These are phyloP conservation scores for Melospiza melodia DNA, from an alignment of 2,113 vertebrate species.

Conservation along the genomic window DNA sequence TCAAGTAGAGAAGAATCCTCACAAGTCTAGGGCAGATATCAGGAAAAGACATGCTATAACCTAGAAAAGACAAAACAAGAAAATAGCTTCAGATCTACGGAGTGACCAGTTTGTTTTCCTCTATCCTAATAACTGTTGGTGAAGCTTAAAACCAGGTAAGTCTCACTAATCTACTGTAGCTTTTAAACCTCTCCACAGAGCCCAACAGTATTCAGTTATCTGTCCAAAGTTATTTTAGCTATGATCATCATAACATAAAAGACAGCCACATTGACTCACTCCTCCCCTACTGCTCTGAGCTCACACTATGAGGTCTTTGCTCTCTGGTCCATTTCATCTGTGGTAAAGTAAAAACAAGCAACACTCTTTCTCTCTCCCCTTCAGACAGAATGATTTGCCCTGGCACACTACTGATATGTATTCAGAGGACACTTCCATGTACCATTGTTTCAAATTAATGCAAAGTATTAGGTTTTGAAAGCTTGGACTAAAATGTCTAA, in stretches of 20 bases:
- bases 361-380: not conserved
- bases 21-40: not conserved
- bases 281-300: not conserved
- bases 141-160: not conserved
- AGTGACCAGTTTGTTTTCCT: not conserved
- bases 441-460: not conserved
- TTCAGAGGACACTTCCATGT: not conserved
- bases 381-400: not conserved
- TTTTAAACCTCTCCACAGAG: not conserved
- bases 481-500: not conserved
- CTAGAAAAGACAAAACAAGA: not conserved
- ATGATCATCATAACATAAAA: not conserved
- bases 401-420: not conserved
- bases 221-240: not conserved
- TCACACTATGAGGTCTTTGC: not conserved
- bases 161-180: not conserved
- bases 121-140: not conserved
- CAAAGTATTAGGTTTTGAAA: not conserved
- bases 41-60: not conserved
- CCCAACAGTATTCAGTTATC: not conserved
- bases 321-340: not conserved
- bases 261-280: not conserved
- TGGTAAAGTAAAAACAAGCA: not conserved
- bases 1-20: not conserved
- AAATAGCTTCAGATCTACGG: not conserved